Evolutionary conservation across 2,113 vertebrate genomes (phyloP), one percentile per base, ranked within the genome.

Genomic region (Spea bombifrons): DNA sequence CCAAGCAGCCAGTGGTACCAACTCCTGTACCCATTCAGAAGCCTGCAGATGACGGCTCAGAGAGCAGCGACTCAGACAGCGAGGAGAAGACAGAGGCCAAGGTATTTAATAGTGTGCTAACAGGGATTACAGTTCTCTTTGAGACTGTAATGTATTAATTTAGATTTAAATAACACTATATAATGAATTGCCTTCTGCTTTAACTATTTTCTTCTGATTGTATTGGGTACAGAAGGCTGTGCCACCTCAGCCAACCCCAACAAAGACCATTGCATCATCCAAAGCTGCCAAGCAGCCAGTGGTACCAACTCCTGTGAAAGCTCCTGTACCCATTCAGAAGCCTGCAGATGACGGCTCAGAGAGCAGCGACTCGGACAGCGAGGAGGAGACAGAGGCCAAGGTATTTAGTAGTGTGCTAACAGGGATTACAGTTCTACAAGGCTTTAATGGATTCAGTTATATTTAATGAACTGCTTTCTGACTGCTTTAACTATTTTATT

Each of bases 291-390:
- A 48, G 47, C 67, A 47, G 7, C 13, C 12, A 50, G 7, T 7
- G 7, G 17, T n/a, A 12, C 9, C 9, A 47, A 43, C 66, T 15
- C 44, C 66, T 3, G 8, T 59, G 5, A 74, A 49, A 12, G 3
- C 46, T 5, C 5, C n/a, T 5, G 8, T 64, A 15, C 3, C 55
- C 12, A 9, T 59, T 30, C 45, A 15, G 16, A 12, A 6, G 5
- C 49, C 49, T 12, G 47, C 4, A 65, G 61, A 16, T 66, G 47
- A 66, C 59, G 65, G 61, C 61, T 75, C 73, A 47, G 57, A 49
- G 10, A 48, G 6, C 4, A 53, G 59, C 43, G 43, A 47, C 0
- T 75, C 73, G 7, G 74, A 75, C 5, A 75, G 74, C 30, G 64
- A 67, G 5, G 49, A 55, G 16, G 63, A 66, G 16, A 7, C 7